These are phyloP conservation scores for Chaenogobius annularis DNA, from an alignment of 2,113 vertebrate species.

Conservation along the genomic window DNA sequence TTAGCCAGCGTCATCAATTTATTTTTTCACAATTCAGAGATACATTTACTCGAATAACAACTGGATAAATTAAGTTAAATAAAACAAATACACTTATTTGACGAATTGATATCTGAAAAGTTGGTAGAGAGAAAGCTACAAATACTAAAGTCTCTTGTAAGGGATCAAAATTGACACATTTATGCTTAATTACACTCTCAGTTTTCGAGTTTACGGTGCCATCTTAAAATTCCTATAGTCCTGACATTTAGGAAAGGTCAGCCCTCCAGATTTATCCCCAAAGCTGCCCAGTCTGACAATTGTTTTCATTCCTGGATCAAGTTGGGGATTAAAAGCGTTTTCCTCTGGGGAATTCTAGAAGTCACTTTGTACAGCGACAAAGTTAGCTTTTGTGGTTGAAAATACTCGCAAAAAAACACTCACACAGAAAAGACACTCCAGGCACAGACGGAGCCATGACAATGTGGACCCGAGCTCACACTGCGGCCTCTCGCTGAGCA, in stretches of 20 bases:
- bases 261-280: neutral
- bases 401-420: constrained; percentile 12
- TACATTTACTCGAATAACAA: too few species aligned
- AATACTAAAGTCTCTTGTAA: neutral
- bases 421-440: constrained; percentile 6
- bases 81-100: too few species aligned
- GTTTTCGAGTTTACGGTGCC: neutral
- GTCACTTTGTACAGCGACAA: neutral
- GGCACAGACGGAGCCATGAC: constrained; percentile 29
- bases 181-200: neutral
- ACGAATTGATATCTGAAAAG: too few species aligned
- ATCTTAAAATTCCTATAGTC: neutral
- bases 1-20: too few species aligned
- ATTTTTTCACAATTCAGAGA: too few species aligned
- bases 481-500: constrained; percentile 48
- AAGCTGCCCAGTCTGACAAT: constrained; percentile 5
- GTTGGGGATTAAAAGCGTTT: neutral
- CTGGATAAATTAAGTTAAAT: too few species aligned
- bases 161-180: neutral
- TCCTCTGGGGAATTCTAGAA: constrained; percentile 6
- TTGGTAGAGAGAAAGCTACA: too few species aligned
- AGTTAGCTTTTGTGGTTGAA: constrained; percentile 1
- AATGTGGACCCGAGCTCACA: constrained; percentile 45
- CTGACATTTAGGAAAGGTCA: constrained; percentile 8
- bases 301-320: constrained; percentile 12